Evolutionary conservation across 2,113 vertebrate genomes (phyloP).

Genomic region (Phycodurus eques): DNA sequence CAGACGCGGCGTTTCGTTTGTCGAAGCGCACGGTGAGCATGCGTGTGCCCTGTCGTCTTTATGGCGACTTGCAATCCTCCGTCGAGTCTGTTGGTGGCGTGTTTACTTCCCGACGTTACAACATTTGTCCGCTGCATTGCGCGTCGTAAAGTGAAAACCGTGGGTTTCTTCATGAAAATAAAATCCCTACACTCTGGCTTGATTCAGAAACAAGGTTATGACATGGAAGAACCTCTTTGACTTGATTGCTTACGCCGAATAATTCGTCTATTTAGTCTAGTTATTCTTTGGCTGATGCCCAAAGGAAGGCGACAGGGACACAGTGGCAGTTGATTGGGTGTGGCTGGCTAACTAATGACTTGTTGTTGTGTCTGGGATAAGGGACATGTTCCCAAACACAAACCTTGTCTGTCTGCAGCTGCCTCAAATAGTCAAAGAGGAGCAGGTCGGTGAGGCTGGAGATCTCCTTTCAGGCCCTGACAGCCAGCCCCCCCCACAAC

Average conservation of each 20-base stretch:
- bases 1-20: constrained; percentile 36
- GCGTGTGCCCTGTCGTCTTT: constrained; percentile 49
- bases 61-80: constrained; percentile 42
- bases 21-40: constrained; percentile 33
- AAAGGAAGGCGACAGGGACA: constrained; percentile 43
- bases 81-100: constrained; percentile 45
- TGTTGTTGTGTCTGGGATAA: constrained; percentile 68
- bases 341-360: constrained; percentile 63
- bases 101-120: constrained; percentile 42
- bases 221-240: too few species aligned
- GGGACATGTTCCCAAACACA: constrained; percentile 59
- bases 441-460: constrained; percentile 35
- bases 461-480: constrained; percentile 37
- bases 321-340: constrained; percentile 61
- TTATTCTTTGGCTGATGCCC: background rate
- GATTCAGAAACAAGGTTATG: background rate
- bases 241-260: background rate
- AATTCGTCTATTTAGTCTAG: background rate
- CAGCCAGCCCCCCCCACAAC: background rate
- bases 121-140: constrained; percentile 38
- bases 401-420: constrained; percentile 64
- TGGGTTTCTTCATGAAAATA: constrained; percentile 14
- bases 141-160: constrained; percentile 5
- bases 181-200: background rate
- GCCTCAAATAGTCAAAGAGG: constrained; percentile 40